Evolutionary conservation across 2,113 vertebrate species (phyloP), one percentile per base, ranked within the genome.

Genomic region (Lutjanus erythropterus): DNA sequence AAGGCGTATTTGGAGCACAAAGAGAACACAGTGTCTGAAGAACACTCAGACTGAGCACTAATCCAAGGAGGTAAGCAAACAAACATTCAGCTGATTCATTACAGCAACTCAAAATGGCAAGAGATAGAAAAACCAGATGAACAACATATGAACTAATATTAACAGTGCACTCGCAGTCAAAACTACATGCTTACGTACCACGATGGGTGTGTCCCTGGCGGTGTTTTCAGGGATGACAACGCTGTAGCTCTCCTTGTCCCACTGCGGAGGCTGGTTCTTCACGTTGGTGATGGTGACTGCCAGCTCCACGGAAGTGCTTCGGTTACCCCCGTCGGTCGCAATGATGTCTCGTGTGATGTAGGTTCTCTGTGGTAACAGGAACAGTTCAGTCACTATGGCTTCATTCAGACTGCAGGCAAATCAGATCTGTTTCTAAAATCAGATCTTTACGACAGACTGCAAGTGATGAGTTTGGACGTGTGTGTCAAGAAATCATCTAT

Each of bases 261-360:
- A 98, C 69, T 94, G 94, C 1, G 96, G 97, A 9, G 96, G 96
- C 85, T 97, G 96, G 81, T 96, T 97, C 88, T 96, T 95, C 67
- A 95, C 95, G 42, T 95, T 96, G 68, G 95, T 97, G 86, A 97
- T 92, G 85, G 94, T 95, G 73, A 97, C 96, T 0, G 76, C 82
- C 86, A 97, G 91, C 86, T 98, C 95, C 83, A 96, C 96, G 9
- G 93, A 94, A 64, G 93, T 95, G 89, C 94, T 97, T 16, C 88
- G 94, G 60, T 96, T 96, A 19, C 97, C 97, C 53, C 96, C 95
- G 46, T 96, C 96, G 25, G 92, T 96, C 31, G 96, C 95, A 44
- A 94, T 87, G 76, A 97, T 90, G 60, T 96, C 94, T 74, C 92
- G 88, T 12, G 94, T 95, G 88, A 96, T 95, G 71, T 96, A 94